Percentiles rank a stretch among this genome's conserved stretches.
These are phyloP conservation scores for Himalopsyche tibetana DNA, from an alignment of 2,888 invertebrate species.

Conservation along the genomic window DNA sequence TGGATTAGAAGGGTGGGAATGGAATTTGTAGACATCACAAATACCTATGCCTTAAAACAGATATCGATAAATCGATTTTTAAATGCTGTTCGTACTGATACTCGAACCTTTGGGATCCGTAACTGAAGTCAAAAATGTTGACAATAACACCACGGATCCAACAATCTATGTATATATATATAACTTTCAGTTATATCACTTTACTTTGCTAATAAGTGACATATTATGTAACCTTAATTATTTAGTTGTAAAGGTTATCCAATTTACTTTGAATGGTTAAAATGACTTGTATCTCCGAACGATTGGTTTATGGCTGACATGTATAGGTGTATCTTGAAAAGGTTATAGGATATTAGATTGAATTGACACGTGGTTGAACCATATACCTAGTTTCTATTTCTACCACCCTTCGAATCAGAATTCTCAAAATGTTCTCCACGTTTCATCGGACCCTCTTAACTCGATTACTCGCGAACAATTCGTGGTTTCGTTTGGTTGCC, in stretches of 20 bases:
- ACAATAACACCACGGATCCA: no score
- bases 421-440: slow-evolving; percentile 1
- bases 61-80: no score
- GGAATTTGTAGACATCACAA: no score
- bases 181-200: no score
- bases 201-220: not conserved
- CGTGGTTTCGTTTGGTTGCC: not conserved
- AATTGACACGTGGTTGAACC: slow-evolving; percentile 2
- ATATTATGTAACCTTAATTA: not conserved
- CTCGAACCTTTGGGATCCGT: no score
- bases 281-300: not conserved
- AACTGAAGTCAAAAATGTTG: no score
- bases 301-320: not conserved
- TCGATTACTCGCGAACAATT: slow-evolving; percentile 20
- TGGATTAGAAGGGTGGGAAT: no score
- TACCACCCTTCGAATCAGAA: not conserved
- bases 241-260: not conserved
- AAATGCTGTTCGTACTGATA: no score
- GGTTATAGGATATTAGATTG: not conserved
- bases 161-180: no score
- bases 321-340: not conserved
- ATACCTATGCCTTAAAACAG: no score
- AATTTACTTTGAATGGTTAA: no score
- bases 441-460: slow-evolving; percentile 22
- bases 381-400: not conserved